These are phyloP conservation scores for Diogma glabrata DNA, from an alignment of 2,888 invertebrate genomes.

Conservation along the genomic window DNA sequence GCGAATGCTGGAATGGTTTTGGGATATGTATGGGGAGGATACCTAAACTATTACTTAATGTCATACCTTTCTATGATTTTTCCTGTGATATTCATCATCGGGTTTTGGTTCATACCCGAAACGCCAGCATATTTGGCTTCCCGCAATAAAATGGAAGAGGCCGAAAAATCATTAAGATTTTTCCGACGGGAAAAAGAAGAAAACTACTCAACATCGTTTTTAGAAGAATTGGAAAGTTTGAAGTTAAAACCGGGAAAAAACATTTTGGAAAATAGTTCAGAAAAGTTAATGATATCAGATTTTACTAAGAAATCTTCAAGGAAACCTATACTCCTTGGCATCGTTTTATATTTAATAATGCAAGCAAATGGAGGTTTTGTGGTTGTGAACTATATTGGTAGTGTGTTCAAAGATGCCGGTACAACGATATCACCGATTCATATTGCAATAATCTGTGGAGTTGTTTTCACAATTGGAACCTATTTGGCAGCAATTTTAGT, in stretches of 20 bases:
- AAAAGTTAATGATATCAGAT: not conserved
- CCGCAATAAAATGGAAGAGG: conserved; percentile 23
- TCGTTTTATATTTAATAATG: conserved; percentile 28
- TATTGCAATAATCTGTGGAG: conserved; percentile 31
- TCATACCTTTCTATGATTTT: conserved; percentile 24
- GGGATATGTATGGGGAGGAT: conserved; percentile 28
- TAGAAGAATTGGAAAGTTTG: not conserved
- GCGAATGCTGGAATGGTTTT: conserved; percentile 30
- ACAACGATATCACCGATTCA: conserved; percentile 28
- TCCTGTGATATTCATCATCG: conserved; percentile 24
- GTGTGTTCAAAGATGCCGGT: conserved; percentile 30
- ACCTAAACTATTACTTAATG: conserved; percentile 24
- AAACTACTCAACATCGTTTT: not conserved
- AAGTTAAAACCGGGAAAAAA: not conserved
- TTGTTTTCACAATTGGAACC: conserved; percentile 25
- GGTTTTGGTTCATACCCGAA: conserved; percentile 31
- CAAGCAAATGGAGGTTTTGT: conserved; percentile 32
- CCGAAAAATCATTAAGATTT: conserved; percentile 30
- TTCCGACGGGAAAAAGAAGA: conserved; percentile 21
- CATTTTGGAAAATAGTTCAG: too few species aligned
- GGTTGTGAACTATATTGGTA: conserved; percentile 32
- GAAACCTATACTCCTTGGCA: conserved; percentile 29
- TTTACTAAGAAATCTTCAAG: conserved; percentile 25
- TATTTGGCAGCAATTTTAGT: conserved; percentile 31
- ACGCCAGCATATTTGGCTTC: conserved; percentile 30